Evolutionary conservation across 2,888 invertebrate species (phyloP).

Genomic region (Glomeris marginata): DNA sequence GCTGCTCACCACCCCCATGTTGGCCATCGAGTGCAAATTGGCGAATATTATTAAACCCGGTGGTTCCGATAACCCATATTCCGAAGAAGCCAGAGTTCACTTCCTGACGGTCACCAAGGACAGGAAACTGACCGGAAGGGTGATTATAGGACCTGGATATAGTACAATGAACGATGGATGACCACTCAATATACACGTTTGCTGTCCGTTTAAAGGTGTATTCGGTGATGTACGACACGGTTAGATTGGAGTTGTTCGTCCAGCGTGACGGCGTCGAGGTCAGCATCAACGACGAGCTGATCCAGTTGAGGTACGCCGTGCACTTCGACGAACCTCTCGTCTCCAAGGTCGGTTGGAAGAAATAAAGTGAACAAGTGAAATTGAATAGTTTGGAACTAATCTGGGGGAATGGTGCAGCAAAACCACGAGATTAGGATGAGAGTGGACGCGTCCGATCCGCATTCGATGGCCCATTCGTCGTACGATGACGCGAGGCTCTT

Average conservation of each 20-base stretch:
- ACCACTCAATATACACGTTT: too few relatives aligned
- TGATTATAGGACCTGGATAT: constrained; percentile 11
- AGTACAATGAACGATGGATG: too few relatives aligned
- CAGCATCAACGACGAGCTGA: constrained; percentile 47
- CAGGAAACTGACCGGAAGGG: constrained; percentile 20
- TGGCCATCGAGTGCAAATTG: constrained; percentile 54
- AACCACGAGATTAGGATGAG: neutral
- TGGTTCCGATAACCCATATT: constrained; percentile 47
- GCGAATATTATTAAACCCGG: constrained; percentile 40
- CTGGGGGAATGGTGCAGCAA: too few relatives aligned
- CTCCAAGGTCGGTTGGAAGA: constrained; percentile 44
- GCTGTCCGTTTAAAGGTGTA: too few relatives aligned
- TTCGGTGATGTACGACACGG: constrained; percentile 61
- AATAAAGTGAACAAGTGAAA: too few relatives aligned
- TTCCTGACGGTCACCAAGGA: constrained; percentile 22
- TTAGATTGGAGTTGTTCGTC: constrained; percentile 46
- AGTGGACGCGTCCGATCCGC: neutral
- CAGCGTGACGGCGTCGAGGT: constrained; percentile 23
- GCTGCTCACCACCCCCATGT: constrained; percentile 6
- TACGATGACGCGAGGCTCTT: constrained; percentile 6
- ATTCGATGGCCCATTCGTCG: neutral
- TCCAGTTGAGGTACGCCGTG: constrained; percentile 47
- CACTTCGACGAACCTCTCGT: constrained; percentile 56
- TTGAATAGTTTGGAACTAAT: too few relatives aligned
- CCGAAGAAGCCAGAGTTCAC: constrained; percentile 33